These are phyloP conservation scores for Anhinga anhinga DNA, from an alignment of 2,113 vertebrate genomes.

Conservation along the genomic window DNA sequence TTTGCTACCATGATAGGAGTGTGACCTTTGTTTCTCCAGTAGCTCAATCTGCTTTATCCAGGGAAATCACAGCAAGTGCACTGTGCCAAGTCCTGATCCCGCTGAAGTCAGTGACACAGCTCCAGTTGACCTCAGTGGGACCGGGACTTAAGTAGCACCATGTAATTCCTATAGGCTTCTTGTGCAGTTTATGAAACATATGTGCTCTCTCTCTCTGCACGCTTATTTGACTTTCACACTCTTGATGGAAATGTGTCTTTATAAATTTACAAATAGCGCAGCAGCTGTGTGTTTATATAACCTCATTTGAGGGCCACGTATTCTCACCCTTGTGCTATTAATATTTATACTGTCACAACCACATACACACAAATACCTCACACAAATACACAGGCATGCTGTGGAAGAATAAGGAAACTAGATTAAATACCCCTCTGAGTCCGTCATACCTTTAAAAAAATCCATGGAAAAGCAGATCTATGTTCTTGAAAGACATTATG, in stretches of 20 bases:
- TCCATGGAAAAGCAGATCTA: background rate
- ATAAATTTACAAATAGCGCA: constrained; percentile 63
- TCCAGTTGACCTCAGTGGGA: constrained; percentile 1
- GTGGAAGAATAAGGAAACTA: background rate
- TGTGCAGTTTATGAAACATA: constrained; percentile 25
- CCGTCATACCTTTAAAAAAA: background rate
- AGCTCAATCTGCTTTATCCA: background rate
- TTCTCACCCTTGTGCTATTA: constrained; percentile 61
- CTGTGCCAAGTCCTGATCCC: constrained; percentile 5
- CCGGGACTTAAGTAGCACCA: background rate
- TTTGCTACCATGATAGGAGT: background rate
- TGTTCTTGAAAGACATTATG: background rate
- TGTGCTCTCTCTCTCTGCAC: constrained; percentile 20
- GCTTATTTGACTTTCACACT: constrained; percentile 64
- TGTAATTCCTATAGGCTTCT: background rate
- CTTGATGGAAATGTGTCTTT: constrained; percentile 54
- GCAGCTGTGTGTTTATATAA: constrained; percentile 74
- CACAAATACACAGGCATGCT: background rate
- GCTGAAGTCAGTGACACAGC: background rate
- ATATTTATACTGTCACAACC: constrained; percentile 64
- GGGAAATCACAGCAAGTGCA: background rate
- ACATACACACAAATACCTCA: constrained; percentile 2
- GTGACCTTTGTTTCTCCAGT: background rate
- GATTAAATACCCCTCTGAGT: constrained; percentile 10
- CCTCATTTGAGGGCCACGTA: constrained; percentile 60